Evolutionary conservation across 1,140 invertebrate species (phyloP), one percentile per base, ranked within the genome.

Genomic region (Anoplolepis gracilipes): DNA sequence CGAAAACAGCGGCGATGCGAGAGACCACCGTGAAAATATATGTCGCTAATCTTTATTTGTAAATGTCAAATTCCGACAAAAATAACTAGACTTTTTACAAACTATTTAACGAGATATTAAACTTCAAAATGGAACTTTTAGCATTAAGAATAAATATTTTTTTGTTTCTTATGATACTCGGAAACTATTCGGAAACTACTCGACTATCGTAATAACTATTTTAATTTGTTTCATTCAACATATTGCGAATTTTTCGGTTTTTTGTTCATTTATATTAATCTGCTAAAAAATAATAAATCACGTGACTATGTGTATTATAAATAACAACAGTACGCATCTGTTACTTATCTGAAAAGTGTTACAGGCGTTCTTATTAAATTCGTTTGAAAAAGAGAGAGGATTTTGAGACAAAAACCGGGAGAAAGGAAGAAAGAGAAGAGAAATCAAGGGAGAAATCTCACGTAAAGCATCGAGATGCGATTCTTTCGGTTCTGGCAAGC

Each of bases 401-500:
- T 8, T n/a, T n/a, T 55, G 22, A 77, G 33, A 33, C 39, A 79
- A 59, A 42, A 65, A 19, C 16, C 36, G 30, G 19, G 28, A 39
- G 6, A 49, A 42, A 73, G 55, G 57, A 85, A 61, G 53, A 81
- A 49, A 84, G 42, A 72, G 46, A 42, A 73, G 61, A 59, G 33
- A 70, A 81, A 85, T 85, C 33, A 46, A 85, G 28, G 62, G 55
- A 88, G 78, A 91, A 86, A 88, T 92, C 85, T 87, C 84, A 67
- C 85, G 67, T 67, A 64, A 85, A 67, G 70, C 69, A 28, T 73
- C 67, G 61, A 85, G 86, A 90, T 85, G 59, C 78, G 84, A 90
- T 84, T 87, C 87, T 91, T 86, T 91, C 92, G 92, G 92, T 92
- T 94, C 94, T 95, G 94, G 94, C 94, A 94, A 95, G 93, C 93